These are phyloP conservation scores for Asarcornis scutulata DNA, from an alignment of 2,113 vertebrate species.

Conservation along the genomic window DNA sequence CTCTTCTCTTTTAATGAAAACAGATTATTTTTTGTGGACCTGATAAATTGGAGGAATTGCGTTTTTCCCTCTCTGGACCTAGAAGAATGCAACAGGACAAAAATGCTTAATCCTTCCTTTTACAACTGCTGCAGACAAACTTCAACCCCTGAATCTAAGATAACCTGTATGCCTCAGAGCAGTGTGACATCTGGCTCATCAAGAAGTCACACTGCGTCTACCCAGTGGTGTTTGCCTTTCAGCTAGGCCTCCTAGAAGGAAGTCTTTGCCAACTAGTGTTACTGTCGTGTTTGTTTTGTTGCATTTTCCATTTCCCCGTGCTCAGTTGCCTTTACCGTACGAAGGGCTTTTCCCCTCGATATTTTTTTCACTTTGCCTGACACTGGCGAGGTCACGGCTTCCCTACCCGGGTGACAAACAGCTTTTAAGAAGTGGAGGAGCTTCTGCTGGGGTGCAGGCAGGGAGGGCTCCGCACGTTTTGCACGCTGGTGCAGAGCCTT, in stretches of 20 bases:
- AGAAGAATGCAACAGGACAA: not conserved
- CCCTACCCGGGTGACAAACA: not conserved
- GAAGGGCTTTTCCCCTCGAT: not conserved
- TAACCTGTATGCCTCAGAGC: not conserved
- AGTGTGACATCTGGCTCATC: not conserved
- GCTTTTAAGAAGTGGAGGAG: not conserved
- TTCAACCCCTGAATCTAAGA: not conserved
- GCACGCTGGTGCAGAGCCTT: not conserved
- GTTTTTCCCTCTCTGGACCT: not conserved
- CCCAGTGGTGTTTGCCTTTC: fast-evolving
- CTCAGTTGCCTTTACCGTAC: fast-evolving
- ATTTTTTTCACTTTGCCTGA: not conserved
- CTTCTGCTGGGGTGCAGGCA: not conserved
- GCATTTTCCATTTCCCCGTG: not conserved
- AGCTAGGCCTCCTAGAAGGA: not conserved
- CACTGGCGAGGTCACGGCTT: not conserved
- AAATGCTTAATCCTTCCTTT: not conserved
- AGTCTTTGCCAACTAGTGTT: not conserved
- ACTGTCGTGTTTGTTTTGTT: too few relatives aligned
- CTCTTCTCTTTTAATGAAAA: not conserved
- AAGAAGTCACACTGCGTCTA: fast-evolving
- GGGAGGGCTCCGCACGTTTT: fast-evolving
- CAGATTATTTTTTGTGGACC: not conserved
- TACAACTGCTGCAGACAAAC: not conserved
- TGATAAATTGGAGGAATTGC: fast-evolving